These are phyloP conservation scores for Cyprinodon tularosa DNA, from an alignment of 2,113 vertebrate genomes.

Conservation along the genomic window DNA sequence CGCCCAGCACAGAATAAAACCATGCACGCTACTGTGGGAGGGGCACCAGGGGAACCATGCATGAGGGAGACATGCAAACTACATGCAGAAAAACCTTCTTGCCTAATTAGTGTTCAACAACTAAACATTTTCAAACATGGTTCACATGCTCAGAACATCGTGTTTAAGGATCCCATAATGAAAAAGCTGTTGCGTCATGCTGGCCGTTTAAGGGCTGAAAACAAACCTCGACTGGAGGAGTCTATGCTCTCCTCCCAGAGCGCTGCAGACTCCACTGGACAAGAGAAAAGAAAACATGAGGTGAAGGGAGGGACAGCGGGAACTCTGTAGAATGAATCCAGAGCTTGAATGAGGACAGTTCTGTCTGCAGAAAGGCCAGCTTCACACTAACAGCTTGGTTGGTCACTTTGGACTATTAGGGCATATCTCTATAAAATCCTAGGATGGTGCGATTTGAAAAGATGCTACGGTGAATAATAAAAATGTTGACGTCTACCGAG, in stretches of 20 bases:
- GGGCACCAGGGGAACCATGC: background rate
- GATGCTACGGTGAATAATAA: no score
- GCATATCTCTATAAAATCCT: no score
- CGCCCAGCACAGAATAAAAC: no score
- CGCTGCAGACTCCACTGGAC: slow-evolving; percentile 77
- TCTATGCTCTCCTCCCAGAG: slow-evolving; percentile 75
- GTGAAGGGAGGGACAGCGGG: slow-evolving; percentile 29
- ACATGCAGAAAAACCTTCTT: background rate
- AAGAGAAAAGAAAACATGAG: slow-evolving; percentile 40
- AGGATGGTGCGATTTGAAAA: no score
- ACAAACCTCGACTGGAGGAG: slow-evolving; percentile 80
- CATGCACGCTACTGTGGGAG: no score
- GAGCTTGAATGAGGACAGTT: slow-evolving; percentile 7
- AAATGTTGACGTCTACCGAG: no score
- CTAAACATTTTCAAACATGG: background rate
- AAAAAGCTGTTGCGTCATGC: slow-evolving; percentile 48
- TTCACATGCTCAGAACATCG: background rate
- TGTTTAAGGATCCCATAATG: slow-evolving; percentile 28
- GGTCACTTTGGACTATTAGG: background rate
- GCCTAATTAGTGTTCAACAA: background rate
- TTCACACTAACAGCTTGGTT: background rate
- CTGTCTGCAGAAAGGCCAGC: slow-evolving; percentile 4
- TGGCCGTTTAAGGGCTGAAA: slow-evolving; percentile 17
- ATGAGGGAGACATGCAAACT: background rate
- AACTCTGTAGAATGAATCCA: slow-evolving; percentile 7